Percentiles rank a stretch among this genome's conserved stretches.
Evolutionary conservation across 1,140 invertebrate genomes (phyloP).

Genomic region (Drosophila punjabiensis): DNA sequence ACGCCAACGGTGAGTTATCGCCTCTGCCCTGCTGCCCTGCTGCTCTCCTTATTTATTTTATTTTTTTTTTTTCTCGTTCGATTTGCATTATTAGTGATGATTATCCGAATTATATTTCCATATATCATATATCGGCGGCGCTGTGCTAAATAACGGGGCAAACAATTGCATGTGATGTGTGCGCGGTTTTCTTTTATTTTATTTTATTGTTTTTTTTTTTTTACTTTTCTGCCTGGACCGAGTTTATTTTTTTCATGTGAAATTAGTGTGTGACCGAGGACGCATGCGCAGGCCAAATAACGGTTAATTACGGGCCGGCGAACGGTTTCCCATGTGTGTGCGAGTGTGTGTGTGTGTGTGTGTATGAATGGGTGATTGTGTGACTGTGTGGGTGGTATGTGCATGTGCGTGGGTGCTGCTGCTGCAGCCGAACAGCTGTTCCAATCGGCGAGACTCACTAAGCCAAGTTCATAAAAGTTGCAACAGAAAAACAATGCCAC

Average conservation of each 20-base stretch:
- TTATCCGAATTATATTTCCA: constrained; percentile 37
- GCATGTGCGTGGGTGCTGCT: constrained; percentile 14
- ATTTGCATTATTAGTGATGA: constrained; percentile 48
- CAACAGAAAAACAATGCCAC: constrained; percentile 20
- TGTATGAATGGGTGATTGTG: constrained; percentile 20
- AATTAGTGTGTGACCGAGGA: constrained; percentile 24
- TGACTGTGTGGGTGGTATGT: constrained; percentile 14
- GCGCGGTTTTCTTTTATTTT: constrained; percentile 33
- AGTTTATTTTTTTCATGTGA: constrained; percentile 35
- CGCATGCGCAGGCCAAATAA: constrained; percentile 46
- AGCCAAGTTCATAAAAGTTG: constrained; percentile 45
- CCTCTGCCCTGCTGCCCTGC: not conserved
- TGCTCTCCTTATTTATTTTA: not conserved
- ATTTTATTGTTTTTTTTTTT: constrained; percentile 30
- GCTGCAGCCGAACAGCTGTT: constrained; percentile 59
- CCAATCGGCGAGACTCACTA: constrained; percentile 17
- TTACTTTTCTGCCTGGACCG: not conserved
- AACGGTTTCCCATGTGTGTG: constrained; percentile 18
- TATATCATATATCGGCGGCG: constrained; percentile 4
- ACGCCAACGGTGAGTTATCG: constrained; percentile 81
- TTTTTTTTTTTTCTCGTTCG: not conserved
- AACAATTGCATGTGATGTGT: constrained; percentile 48
- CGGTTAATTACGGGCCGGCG: constrained; percentile 39
- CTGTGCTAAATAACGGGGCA: constrained; percentile 48
- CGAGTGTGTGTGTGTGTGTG: not conserved